Conservation (phyloP, 2,113 vertebrate genomes). For the Bos javanicus region DNA sequence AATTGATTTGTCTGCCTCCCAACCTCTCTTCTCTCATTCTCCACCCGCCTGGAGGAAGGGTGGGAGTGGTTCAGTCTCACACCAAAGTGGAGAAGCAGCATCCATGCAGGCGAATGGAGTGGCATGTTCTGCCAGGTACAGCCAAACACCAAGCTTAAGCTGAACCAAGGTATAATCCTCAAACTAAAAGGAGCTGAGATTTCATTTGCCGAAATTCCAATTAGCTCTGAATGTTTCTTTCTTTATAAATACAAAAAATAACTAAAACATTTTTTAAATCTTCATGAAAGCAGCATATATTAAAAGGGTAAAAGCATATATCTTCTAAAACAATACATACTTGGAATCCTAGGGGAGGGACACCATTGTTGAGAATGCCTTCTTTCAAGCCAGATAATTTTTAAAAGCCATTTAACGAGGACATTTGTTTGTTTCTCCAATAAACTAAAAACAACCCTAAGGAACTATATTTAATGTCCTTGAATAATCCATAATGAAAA, state of each 20-base stretch:
- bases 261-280: background rate
- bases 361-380: background rate
- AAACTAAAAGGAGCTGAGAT: background rate
- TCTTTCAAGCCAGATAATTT: background rate
- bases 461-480: background rate
- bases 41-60: background rate
- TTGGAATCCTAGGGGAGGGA: background rate
- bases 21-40: background rate
- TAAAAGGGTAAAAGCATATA: background rate
- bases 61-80: background rate
- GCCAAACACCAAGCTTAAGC: no score
- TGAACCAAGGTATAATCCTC: background rate
- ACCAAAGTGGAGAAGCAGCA: background rate
- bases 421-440: background rate
- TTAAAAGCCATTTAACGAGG: background rate
- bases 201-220: background rate
- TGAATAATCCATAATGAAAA: background rate
- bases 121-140: no score
- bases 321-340: background rate
- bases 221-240: background rate
- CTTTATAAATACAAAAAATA: background rate
- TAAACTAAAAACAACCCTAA: background rate
- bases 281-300: background rate
- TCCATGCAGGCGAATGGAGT: background rate
- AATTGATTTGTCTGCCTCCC: background rate